Base-by-base conservation (phyloP, 1,140 invertebrate genomes). In the Meloidogyne hapla region DNA sequence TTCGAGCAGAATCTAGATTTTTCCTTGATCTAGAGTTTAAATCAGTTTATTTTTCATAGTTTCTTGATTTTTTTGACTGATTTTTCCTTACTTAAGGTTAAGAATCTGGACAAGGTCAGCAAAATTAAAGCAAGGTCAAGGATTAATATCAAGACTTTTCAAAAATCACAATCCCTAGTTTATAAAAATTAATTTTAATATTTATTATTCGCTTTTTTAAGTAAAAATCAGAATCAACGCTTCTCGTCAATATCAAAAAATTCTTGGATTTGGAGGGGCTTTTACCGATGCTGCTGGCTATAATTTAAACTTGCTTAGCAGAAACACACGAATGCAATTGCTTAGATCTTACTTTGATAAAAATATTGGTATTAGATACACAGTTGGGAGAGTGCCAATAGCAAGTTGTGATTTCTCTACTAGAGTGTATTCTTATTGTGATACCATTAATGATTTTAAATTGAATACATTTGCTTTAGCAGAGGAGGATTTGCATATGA, bases 371-470 rank as follows among this genome's bases (percentile, higher is more conserved):
- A 88, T 93, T 76, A 91, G 92, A 77, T 95, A 94, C 86, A 92
- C 90, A 74, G 84, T 94, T 69, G 91, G 91, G 25, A 87, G 93
- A 63, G 90, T 93, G 1, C 92, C 93, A 0, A 94, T 95, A 48
- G 94, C 91, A 21, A 93, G 93, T 23, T 91, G 91, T 80, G 94
- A 96, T 88, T 94, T 93, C 86, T 93, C 92, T 0, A 91, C 89
- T 1, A 89, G 89, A 65, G 82, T 87, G 0, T 93, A 93, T 82
- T 90, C 91, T 0, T 92, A 92, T 81, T 91, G 91, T 83, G 92
- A 92, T 78, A 38, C 78, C 26, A 48, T 56, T 2, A 69, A 82
- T 38, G 92, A 94, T 88, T 89, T 90, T 4, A 87, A 89, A 5
- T 88, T 94, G 6, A 89, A 88, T 1, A 90, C 91, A 79, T 94